These are phyloP conservation scores for Drosophila mimica DNA, from an alignment of 2,888 invertebrate genomes.

Conservation along the genomic window DNA sequence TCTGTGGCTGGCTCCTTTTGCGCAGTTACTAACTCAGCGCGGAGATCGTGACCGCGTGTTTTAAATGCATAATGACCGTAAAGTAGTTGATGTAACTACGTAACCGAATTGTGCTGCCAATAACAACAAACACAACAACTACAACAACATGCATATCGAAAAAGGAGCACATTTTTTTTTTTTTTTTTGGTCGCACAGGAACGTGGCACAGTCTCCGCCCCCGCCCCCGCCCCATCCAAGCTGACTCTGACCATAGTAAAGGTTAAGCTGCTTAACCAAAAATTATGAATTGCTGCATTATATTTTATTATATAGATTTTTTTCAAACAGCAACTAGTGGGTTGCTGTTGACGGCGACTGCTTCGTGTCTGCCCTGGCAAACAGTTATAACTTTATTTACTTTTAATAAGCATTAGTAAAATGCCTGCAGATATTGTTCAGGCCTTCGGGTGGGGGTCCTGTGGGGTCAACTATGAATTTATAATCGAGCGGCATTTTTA, in stretches of 20 bases:
- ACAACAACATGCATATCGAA: conserved; percentile 64
- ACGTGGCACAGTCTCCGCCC: conserved; percentile 44
- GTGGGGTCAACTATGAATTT: conserved; percentile 62
- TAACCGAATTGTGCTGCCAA: conserved; percentile 70
- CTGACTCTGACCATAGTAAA: conserved; percentile 59
- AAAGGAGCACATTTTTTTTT: conserved; percentile 59
- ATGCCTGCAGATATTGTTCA: conserved; percentile 31
- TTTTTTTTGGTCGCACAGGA: conserved; percentile 59
- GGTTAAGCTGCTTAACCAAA: conserved; percentile 81
- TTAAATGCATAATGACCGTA: conserved; percentile 85
- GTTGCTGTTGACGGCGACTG: conserved; percentile 19
- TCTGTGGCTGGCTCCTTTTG: conserved; percentile 49
- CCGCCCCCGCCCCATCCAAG: neutral
- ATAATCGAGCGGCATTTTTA: conserved; percentile 37
- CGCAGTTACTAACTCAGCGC: conserved; percentile 82
- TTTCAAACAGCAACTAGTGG: conserved; percentile 23
- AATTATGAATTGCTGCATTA: conserved; percentile 83
- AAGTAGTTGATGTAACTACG: conserved; percentile 79
- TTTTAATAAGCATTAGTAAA: conserved; percentile 69
- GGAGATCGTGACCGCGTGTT: conserved; percentile 85
- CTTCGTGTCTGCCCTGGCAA: conserved; percentile 54
- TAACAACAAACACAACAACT: conserved; percentile 45
- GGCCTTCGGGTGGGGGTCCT: conserved; percentile 48
- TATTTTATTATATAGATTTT: conserved; percentile 68
- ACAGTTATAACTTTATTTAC: conserved; percentile 83